Base-by-base conservation (phyloP, 2,888 invertebrate genomes). In the Glyphotaelius pellucidus region DNA sequence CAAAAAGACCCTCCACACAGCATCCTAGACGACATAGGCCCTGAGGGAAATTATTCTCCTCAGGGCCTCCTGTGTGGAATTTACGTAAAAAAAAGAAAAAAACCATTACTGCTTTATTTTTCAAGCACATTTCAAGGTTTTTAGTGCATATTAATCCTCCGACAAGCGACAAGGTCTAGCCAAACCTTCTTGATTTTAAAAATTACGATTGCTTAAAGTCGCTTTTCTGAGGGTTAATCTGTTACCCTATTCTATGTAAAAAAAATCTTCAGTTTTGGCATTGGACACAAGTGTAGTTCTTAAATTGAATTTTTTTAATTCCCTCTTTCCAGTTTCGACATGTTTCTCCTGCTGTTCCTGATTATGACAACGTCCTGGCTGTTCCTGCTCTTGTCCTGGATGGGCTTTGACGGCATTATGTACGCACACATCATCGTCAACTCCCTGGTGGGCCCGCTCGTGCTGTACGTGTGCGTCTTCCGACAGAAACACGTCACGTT, bases 401-500 rank as follows among this genome's bases (percentile, higher is more conserved):
- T 98, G 19, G 97, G 97, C 93, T 97, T 97, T 94, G 97, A 98
- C 92, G 97, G 97, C 4, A 95, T 98, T 35, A 95, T 97, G 25
- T 98, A 98, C 94, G 97, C 97, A 92, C 97, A 98, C 94, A 97
- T 98, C 87, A 95, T 98, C 38, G 96, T 98, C 0, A 98, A 98
- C 95, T 96, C 97, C n/a, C 94, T 98, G 30, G 97, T 98, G 95
- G 97, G 98, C 0, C 97, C 98, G 52, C 94, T 98, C 35, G 95
- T 98, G 93, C 96, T 98, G 90, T 98, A 98, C 94, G 97, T 98
- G 90, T 98, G 98, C 94, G 96, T 98, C 25, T 95, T 98, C 89
- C 97, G 98, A 90, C 98, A 98, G 94, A 97, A 97, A 92, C 97
- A 98, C 94, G 98, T 98, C 1, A 97, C 97, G 14, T 98, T 97